These are phyloP conservation scores for Porites lutea DNA, from an alignment of 64 coral and sea anemone species.

Conservation along the genomic window DNA sequence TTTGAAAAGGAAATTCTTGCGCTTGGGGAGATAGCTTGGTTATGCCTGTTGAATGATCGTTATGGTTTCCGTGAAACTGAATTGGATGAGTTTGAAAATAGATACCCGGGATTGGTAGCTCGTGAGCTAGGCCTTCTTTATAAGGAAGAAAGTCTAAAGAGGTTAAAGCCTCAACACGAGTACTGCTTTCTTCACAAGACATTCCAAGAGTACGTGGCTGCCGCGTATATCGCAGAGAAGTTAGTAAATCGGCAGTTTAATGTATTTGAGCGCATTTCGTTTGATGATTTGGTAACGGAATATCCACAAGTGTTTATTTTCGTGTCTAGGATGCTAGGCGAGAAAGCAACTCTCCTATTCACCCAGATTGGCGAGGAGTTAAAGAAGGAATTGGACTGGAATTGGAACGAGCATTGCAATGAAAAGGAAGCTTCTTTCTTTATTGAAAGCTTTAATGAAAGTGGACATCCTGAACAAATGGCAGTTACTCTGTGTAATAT, in stretches of 20 bases:
- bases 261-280: background rate
- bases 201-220: slow-evolving; percentile 47
- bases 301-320: background rate
- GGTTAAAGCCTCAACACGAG: slow-evolving; percentile 2
- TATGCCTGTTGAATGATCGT: background rate
- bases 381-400: background rate
- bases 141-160: background rate
- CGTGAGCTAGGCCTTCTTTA: background rate
- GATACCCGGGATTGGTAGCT: background rate
- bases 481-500: background rate
- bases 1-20: background rate
- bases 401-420: background rate
- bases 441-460: background rate
- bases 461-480: slow-evolving; percentile 4
- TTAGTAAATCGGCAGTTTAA: background rate
- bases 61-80: background rate
- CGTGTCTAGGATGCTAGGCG: background rate
- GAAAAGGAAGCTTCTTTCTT: background rate
- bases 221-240: background rate
- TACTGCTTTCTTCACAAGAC: slow-evolving; percentile 26
- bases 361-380: background rate
- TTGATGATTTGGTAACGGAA: background rate
- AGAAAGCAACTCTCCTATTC: background rate
- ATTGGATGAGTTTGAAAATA: background rate
- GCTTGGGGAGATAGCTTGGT: slow-evolving; percentile 18